phyloP scores from a whole-genome alignment of 2,797 vertebrate genomes.

The Falco peregrinus region DNA sequence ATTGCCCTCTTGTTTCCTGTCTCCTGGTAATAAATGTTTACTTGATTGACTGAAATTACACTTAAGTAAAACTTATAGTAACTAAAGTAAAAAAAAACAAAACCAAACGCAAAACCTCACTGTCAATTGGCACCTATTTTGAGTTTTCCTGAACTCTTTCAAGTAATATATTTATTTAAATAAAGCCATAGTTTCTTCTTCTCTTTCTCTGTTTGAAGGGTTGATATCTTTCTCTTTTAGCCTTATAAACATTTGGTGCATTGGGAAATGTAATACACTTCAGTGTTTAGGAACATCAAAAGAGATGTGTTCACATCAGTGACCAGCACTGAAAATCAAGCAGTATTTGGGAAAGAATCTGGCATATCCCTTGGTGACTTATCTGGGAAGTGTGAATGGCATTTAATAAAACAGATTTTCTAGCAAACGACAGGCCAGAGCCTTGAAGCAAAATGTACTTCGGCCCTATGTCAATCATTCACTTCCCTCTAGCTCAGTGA shows the following conservation, averaged over 20 bases:
- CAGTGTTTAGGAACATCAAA: constrained; percentile 57
- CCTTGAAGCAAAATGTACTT: constrained; percentile 67
- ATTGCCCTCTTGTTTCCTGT: not conserved
- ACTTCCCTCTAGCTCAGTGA: constrained; percentile 49
- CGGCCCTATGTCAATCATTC: constrained; percentile 64
- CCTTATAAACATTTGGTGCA: not conserved
- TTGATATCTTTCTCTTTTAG: constrained; percentile 23
- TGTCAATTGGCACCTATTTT: not conserved
- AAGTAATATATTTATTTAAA: not conserved
- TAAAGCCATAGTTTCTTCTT: not conserved
- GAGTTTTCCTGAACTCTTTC: not conserved
- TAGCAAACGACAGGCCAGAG: constrained; percentile 50
- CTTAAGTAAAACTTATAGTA: not conserved
- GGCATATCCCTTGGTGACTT: constrained; percentile 56
- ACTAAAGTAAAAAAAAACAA: not conserved
- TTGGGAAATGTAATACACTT: not conserved
- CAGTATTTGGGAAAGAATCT: constrained; percentile 42
- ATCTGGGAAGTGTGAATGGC: constrained; percentile 65
- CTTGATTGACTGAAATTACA: not conserved
- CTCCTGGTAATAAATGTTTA: not conserved
- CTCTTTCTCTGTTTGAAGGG: not conserved
- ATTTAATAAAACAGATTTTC: constrained; percentile 72
- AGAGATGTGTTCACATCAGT: constrained; percentile 54
- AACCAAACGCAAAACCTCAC: not conserved
- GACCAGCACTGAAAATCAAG: constrained; percentile 43